These are phyloP conservation scores for Syrrhaptes paradoxus DNA, from an alignment of 2,113 vertebrate species.

Conservation along the genomic window DNA sequence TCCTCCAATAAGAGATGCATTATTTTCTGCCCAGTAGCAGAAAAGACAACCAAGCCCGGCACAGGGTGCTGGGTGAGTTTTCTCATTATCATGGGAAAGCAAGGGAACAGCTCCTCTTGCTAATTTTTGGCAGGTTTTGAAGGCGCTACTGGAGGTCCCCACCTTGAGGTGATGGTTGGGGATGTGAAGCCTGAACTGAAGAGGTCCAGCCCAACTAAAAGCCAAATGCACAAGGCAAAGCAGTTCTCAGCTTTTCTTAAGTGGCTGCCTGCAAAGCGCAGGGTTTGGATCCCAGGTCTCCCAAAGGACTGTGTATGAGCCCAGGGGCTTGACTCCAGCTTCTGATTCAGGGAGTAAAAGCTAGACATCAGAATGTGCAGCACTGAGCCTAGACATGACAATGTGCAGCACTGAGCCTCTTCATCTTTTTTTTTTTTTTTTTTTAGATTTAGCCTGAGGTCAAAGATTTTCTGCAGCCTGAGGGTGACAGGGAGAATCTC, in stretches of 20 bases:
- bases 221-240: background rate
- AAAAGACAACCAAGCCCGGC: background rate
- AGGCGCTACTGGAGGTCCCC: background rate
- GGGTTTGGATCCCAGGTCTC: background rate
- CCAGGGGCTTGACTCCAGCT: background rate
- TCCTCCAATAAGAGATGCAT: background rate
- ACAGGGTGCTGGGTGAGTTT: background rate
- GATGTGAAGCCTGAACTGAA: background rate
- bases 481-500: background rate
- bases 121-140: background rate
- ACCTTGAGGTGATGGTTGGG: background rate
- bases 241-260: background rate
- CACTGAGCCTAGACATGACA: background rate
- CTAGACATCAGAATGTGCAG: background rate
- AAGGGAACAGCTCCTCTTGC: background rate
- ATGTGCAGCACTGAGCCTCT: background rate
- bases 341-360: background rate
- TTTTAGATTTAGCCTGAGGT: background rate
- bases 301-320: background rate
- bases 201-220: background rate
- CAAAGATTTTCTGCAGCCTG: background rate
- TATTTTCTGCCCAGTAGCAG: background rate
- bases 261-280: rapidly evolving
- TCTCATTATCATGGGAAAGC: background rate
- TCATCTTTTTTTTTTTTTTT: background rate